Conservation (phyloP, 2,888 invertebrate genomes). For the Arrhopalites spinosus region DNA sequence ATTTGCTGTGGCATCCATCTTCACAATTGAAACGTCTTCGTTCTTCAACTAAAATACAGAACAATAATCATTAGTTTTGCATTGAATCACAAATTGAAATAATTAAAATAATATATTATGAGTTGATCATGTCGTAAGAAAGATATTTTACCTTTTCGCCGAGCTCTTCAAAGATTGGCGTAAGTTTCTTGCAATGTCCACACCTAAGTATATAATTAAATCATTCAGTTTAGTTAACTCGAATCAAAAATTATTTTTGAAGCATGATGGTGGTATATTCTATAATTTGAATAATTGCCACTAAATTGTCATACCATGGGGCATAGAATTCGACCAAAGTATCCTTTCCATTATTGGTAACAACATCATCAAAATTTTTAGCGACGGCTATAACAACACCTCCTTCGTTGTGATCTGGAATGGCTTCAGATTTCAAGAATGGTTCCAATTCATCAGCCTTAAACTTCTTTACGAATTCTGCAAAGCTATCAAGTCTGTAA, state of each 20-base stretch:
- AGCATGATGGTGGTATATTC: too few species aligned
- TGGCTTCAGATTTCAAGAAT: slow-evolving; percentile 91
- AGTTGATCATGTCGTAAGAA: too few species aligned
- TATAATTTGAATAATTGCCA: too few species aligned
- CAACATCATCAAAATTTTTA: slow-evolving; percentile 94
- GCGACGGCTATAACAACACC: slow-evolving; percentile 90
- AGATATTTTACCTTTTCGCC: slow-evolving; percentile 72
- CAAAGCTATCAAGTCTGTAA: slow-evolving; percentile 78
- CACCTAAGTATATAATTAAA: slow-evolving; percentile 61
- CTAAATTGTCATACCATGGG: slow-evolving; percentile 84
- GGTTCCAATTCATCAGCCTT: slow-evolving; percentile 82
- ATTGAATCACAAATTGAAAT: too few species aligned
- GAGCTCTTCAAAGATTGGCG: slow-evolving; percentile 91
- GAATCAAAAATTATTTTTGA: too few species aligned
- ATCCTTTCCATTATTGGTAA: slow-evolving; percentile 87
- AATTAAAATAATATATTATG: too few species aligned
- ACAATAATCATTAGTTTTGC: neutral
- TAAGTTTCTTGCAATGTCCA: slow-evolving; percentile 96
- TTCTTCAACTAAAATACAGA: slow-evolving; percentile 67
- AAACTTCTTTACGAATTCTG: slow-evolving; percentile 81
- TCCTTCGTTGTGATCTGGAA: slow-evolving; percentile 83
- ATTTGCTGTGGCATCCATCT: slow-evolving; percentile 98
- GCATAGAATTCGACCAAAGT: slow-evolving; percentile 98
- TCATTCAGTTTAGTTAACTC: too few species aligned
- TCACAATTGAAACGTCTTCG: slow-evolving; percentile 90